Evolutionary conservation across 2,113 vertebrate species (phyloP).

Genomic region (Oreocharis arfaki): DNA sequence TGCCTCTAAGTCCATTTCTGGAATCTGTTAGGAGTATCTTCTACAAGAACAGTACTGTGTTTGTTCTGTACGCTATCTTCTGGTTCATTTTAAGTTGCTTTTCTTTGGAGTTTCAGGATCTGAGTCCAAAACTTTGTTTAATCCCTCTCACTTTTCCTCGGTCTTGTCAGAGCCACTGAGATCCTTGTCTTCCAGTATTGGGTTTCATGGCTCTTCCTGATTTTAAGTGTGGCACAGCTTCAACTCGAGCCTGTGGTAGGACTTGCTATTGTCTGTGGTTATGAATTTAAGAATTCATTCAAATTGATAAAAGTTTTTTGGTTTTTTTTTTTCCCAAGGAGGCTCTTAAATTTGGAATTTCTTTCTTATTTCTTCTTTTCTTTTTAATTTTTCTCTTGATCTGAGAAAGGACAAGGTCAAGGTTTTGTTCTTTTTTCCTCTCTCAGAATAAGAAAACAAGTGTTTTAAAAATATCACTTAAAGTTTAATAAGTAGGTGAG

Average conservation of each 20-base stretch:
- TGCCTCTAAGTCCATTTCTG: neutral
- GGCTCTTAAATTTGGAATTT: neutral
- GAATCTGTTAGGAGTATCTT: neutral
- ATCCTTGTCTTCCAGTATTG: neutral
- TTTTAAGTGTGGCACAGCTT: neutral
- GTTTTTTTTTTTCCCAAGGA: neutral
- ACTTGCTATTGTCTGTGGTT: neutral
- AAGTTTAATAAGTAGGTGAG: neutral
- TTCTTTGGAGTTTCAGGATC: neutral
- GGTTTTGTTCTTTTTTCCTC: neutral
- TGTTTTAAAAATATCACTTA: neutral
- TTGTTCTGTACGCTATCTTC: neutral
- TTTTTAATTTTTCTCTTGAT: neutral
- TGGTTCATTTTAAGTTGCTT: neutral
- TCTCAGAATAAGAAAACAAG: neutral
- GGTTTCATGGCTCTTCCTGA: neutral
- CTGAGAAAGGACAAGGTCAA: neutral
- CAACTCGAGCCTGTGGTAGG: neutral
- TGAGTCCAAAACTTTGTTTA: neutral
- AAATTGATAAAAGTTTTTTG: neutral
- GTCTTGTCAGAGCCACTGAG: neutral
- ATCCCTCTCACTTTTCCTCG: neutral
- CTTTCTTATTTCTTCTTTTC: neutral
- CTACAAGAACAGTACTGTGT: neutral
- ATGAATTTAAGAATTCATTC: neutral